Evolutionary conservation across 2,888 invertebrate genomes (phyloP), one percentile per base, ranked within the genome.

Genomic region (Sphaeridia pumilis): DNA sequence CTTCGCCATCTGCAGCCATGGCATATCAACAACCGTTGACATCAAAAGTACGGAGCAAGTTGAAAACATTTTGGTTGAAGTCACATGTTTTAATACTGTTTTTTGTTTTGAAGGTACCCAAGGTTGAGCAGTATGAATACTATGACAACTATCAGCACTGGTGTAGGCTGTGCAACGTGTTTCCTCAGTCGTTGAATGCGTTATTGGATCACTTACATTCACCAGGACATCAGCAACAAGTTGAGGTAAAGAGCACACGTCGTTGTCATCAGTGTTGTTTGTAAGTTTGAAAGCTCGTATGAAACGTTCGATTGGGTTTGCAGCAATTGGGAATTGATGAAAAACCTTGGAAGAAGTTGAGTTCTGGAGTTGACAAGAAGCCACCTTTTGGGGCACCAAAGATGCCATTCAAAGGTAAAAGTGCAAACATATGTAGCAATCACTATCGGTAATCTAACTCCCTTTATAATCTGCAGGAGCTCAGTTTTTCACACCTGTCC

Each of bases 61-160:
- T n/a, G n/a, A n/a, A n/a, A 31, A 10, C 31, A 31, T 31, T 31
- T 31, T 7, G 24, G 20, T 14, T 20, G 10, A 43, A 43, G 22
- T 24, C 5, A 43, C 14, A 43, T 43, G 22, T 20, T 43, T 14
- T 24, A 20, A 43, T 43, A 43, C 24, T 43, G 14, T 43, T 12
- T 3, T 43, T 14, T 21, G 34, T 46, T 28, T 49, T 24, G 26
- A 25, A 26, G 12, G 4, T 36, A 36, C 3, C 10, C 21, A 34
- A 31, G 34, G 46, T 41, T n/a, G 45, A 52, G 17, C 46, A 36
- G 46, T 51, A 55, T 38, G 63, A 63, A 4, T 65, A 59, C 72
- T 88, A 86, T 69, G 88, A 89, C 71, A 86, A 87, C 0, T 87
- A 87, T 73, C 81, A 86, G 77, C 87, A 88, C 69, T 89, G 89